Conservation (phyloP, 2,888 invertebrate species). For the Calephelis perditalis region DNA sequence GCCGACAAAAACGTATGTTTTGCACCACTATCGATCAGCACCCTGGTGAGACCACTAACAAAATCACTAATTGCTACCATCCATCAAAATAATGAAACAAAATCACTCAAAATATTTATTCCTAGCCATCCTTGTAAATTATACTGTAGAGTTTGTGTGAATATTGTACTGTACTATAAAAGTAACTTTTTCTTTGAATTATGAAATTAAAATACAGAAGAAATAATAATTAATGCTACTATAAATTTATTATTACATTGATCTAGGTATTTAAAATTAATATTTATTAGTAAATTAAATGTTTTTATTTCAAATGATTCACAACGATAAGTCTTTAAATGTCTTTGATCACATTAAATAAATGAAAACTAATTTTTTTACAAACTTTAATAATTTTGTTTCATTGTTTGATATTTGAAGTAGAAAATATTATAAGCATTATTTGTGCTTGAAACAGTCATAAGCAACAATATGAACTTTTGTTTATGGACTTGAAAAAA, state of each 20-base stretch:
- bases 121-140: too few species aligned
- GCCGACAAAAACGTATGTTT: conserved; percentile 64
- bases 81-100: conserved; percentile 36
- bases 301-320: too few species aligned
- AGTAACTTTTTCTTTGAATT: too few species aligned
- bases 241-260: too few species aligned
- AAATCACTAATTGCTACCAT: conserved; percentile 50
- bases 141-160: not conserved
- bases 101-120: conserved; percentile 10
- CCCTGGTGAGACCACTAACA: conserved; percentile 74
- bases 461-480: not conserved
- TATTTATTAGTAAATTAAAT: too few species aligned
- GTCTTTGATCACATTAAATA: too few species aligned
- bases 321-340: too few species aligned
- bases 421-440: not conserved
- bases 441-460: not conserved
- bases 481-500: not conserved
- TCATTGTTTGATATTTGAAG: not conserved
- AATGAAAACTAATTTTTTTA: not conserved
- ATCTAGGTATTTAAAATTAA: too few species aligned
- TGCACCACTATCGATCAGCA: conserved; percentile 52
- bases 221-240: too few species aligned
- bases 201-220: too few species aligned
- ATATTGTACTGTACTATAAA: not conserved
- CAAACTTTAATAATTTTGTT: not conserved